These are phyloP conservation scores for Beroe ovata DNA, from an alignment of 37 sponge, comb jelly and placozoan genomes.

Conservation along the genomic window DNA sequence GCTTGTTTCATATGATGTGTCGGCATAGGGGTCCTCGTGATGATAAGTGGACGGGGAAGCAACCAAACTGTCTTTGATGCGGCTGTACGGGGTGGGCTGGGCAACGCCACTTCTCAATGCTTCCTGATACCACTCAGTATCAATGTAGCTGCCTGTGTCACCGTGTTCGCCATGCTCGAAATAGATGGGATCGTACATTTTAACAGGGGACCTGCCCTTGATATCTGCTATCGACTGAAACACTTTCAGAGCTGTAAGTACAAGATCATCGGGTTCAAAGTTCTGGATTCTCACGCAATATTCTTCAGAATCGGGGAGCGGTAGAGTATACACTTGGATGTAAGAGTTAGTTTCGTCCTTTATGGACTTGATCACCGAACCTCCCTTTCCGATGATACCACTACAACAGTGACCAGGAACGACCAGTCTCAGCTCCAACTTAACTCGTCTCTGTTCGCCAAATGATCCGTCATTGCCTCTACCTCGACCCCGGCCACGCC, in stretches of 20 bases:
- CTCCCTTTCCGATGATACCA: constrained; percentile 60
- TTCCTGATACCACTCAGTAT: constrained; percentile 66
- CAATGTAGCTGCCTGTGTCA: constrained; percentile 60
- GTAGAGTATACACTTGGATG: constrained; percentile 64
- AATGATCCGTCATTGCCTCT: not conserved
- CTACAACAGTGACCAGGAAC: constrained; percentile 63
- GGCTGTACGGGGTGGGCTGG: constrained; percentile 33
- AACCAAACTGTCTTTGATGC: not conserved
- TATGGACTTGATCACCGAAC: constrained; percentile 7
- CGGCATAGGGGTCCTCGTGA: not conserved
- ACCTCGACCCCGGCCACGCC: not conserved
- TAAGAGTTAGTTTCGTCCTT: constrained; percentile 57
- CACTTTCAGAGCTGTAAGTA: constrained; percentile 26
- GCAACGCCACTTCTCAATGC: constrained; percentile 19
- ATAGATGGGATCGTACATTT: constrained; percentile 49
- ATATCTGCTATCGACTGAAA: constrained; percentile 49
- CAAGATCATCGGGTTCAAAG: constrained; percentile 52
- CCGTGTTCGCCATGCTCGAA: constrained; percentile 65
- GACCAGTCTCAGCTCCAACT: constrained; percentile 21
- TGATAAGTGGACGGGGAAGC: not conserved
- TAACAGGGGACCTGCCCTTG: constrained; percentile 35
- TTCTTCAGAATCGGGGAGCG: constrained; percentile 28
- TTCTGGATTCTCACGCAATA: constrained; percentile 60
- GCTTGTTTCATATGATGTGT: not conserved
- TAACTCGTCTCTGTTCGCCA: constrained; percentile 13